Evolutionary conservation across 2,797 vertebrate genomes (phyloP).

Genomic region (Rhinichthys osculus): DNA sequence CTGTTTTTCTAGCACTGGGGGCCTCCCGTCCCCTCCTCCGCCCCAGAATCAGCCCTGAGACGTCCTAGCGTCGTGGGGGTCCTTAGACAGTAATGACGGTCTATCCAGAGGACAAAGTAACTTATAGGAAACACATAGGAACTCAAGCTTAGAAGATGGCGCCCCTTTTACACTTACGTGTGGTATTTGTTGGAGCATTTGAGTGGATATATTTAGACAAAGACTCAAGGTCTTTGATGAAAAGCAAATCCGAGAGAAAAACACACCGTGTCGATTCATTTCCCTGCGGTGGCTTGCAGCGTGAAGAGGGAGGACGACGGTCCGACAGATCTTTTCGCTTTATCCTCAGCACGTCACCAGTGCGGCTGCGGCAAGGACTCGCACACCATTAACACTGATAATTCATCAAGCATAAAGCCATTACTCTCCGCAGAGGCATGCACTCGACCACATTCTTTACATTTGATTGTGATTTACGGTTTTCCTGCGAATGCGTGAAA

Average conservation of each 20-base stretch:
- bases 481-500: constrained; percentile 6
- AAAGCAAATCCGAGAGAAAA: constrained; percentile 77
- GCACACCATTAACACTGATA: constrained; percentile 37
- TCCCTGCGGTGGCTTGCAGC: constrained; percentile 70
- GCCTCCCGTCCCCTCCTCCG: constrained; percentile 51
- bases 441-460: constrained; percentile 10
- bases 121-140: constrained; percentile 77
- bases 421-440: constrained; percentile 28
- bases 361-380: neutral
- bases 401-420: constrained; percentile 42
- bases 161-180: constrained; percentile 71
- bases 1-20: constrained; percentile 70
- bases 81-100: constrained; percentile 43
- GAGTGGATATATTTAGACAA: constrained; percentile 63
- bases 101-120: constrained; percentile 71
- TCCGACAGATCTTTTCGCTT: constrained; percentile 25
- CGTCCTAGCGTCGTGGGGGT: constrained; percentile 22
- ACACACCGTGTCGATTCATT: constrained; percentile 73
- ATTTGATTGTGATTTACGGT: constrained; percentile 48
- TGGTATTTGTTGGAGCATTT: constrained; percentile 76
- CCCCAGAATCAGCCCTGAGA: constrained; percentile 50
- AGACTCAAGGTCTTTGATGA: constrained; percentile 73
- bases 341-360: constrained; percentile 18
- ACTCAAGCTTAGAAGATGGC: constrained; percentile 48
- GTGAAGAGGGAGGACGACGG: constrained; percentile 24